These are phyloP conservation scores for Anas platyrhynchos DNA, from an alignment of 2,113 vertebrate species.

Conservation along the genomic window DNA sequence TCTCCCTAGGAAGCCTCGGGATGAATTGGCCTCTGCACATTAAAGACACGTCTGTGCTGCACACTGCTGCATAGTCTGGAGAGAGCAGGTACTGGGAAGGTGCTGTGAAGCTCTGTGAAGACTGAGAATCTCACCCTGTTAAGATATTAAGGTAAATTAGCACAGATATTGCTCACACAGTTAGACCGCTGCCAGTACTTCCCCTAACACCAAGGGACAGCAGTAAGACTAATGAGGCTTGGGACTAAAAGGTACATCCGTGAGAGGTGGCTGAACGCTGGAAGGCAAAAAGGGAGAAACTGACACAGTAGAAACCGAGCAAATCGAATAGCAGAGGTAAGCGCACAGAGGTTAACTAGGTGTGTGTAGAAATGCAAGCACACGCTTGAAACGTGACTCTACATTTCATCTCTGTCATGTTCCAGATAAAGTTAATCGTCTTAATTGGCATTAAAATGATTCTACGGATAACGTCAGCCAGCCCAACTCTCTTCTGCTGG, in stretches of 20 bases:
- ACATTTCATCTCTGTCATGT: not conserved
- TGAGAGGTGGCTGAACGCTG: not conserved
- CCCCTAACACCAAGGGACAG: not conserved
- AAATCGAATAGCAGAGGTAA: conserved; percentile 1
- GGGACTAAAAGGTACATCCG: conserved; percentile 5
- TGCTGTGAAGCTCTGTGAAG: not conserved
- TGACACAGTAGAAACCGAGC: not conserved
- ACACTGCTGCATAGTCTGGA: not conserved
- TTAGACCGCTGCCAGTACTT: not conserved
- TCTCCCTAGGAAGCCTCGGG: not conserved
- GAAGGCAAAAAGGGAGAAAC: not conserved
- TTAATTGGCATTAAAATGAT: not conserved
- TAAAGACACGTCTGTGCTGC: not conserved
- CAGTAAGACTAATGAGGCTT: conserved; percentile 35
- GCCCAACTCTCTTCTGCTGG: not conserved
- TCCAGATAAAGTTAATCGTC: conserved; percentile 44
- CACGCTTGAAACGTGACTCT: not conserved
- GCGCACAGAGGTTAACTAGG: not conserved
- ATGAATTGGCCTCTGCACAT: not conserved
- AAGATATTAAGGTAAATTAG: conserved; percentile 24
- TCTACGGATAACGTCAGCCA: not conserved
- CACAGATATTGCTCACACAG: not conserved
- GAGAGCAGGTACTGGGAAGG: not conserved
- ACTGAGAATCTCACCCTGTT: not conserved
- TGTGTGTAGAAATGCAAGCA: not conserved